phyloP scores from a whole-genome alignment of 2,888 invertebrate genomes.

The Ganaspis brasiliensis region DNA sequence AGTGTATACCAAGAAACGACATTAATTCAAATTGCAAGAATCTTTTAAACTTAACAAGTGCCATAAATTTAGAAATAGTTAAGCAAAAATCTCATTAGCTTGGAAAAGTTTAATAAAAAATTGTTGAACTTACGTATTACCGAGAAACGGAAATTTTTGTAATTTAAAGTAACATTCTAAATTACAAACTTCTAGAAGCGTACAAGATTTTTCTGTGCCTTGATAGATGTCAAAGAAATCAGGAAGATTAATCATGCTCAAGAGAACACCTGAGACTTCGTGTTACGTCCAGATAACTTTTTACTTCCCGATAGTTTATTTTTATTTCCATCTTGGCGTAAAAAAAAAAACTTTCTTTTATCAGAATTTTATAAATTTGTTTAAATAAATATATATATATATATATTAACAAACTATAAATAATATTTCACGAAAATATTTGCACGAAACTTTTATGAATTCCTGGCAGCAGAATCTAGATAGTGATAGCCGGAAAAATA shows the following conservation, averaged over 20 bases:
- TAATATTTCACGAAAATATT: too few species aligned
- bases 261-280: not conserved
- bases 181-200: not conserved
- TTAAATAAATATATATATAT: too few species aligned
- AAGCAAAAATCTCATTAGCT: not conserved
- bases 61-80: not conserved
- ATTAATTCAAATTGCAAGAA: too few species aligned
- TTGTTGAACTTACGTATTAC: not conserved
- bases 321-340: not conserved
- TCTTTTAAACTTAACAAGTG: too few species aligned
- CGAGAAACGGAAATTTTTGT: not conserved
- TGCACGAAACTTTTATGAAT: too few species aligned
- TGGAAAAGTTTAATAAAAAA: not conserved
- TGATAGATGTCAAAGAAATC: not conserved
- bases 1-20: too few species aligned
- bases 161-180: not conserved
- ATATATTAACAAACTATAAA: too few species aligned
- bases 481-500: not conserved
- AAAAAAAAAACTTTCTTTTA: too few species aligned
- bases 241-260: not conserved
- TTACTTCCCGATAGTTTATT: not conserved
- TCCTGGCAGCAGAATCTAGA: not conserved
- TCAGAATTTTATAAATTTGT: too few species aligned
- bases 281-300: not conserved
- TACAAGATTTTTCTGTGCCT: not conserved